phyloP scores from a whole-genome alignment of 2,888 invertebrate genomes.

The Lucinisca nassula region DNA sequence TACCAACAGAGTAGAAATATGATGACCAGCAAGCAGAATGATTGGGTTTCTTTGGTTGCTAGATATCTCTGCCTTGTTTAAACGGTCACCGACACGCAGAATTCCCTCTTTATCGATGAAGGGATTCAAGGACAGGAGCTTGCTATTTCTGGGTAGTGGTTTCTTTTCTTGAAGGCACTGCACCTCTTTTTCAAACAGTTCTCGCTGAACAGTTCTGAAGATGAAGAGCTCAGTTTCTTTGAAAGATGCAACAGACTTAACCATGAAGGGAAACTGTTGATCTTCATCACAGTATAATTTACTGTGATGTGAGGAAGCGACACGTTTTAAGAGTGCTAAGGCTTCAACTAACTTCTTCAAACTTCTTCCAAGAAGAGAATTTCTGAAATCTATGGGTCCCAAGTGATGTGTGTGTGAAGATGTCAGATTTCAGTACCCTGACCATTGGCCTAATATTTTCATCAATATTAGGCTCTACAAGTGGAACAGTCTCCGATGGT shows the following conservation, averaged over 20 bases:
- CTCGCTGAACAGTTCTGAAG: no score
- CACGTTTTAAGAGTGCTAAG: no score
- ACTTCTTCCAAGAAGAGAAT: conserved; percentile 42
- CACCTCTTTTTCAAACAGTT: no score
- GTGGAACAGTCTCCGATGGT: not conserved
- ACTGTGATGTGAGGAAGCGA: no score
- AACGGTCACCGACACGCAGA: not conserved
- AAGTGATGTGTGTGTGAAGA: not conserved
- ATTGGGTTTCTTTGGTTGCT: not conserved
- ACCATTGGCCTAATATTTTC: not conserved
- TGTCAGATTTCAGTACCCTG: no score
- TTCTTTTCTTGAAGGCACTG: no score
- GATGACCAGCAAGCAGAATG: not conserved
- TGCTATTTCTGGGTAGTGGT: no score
- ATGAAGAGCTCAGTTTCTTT: no score
- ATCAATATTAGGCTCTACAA: not conserved
- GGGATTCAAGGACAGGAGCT: no score
- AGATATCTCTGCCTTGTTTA: not conserved
- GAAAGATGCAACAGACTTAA: no score
- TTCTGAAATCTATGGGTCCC: conserved; percentile 14
- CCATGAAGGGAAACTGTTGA: no score
- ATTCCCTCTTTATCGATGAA: not conserved
- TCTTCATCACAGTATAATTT: no score
- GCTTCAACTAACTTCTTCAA: conserved; percentile 7
- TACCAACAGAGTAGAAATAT: not conserved